These are phyloP conservation scores for Pteropus alecto DNA, from an alignment of 2,113 vertebrate genomes.

Conservation along the genomic window DNA sequence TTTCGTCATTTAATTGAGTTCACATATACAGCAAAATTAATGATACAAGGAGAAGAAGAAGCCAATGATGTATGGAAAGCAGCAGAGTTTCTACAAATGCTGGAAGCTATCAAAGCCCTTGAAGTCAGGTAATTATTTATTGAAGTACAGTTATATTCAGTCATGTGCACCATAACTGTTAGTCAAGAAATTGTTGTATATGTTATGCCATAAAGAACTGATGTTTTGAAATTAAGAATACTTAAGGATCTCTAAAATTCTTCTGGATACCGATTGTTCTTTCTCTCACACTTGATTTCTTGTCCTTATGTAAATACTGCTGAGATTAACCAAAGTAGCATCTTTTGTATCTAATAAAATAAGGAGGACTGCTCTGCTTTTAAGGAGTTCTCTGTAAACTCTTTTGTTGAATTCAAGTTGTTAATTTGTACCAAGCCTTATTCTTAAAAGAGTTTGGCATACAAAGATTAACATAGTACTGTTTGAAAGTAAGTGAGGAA, in stretches of 20 bases:
- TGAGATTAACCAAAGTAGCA: not conserved
- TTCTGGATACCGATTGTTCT: not conserved
- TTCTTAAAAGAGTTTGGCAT: not conserved
- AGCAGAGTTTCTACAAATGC: constrained; percentile 98
- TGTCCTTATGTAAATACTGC: not conserved
- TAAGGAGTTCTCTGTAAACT: not conserved
- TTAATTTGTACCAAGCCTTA: not conserved
- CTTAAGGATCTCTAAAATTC: constrained; percentile 11
- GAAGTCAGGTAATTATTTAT: constrained; percentile 85
- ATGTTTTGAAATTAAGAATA: constrained; percentile 2
- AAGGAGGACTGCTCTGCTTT: not conserved
- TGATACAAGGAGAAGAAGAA: constrained; percentile 92
- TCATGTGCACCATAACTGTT: not conserved
- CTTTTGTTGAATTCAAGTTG: not conserved
- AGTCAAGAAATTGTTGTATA: not conserved
- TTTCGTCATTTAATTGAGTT: constrained; percentile 98
- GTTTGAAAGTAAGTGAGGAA: constrained; percentile 5
- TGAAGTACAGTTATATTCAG: not conserved
- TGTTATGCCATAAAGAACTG: not conserved
- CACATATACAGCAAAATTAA: constrained; percentile 96
- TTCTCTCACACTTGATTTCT: not conserved
- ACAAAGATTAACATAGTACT: not conserved
- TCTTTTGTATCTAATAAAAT: constrained; percentile 24
- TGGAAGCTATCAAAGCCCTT: constrained; percentile 98
- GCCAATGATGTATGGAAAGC: constrained; percentile 97